phyloP scores from a whole-genome alignment of 2,113 vertebrate genomes.

The Chrysemys picta region DNA sequence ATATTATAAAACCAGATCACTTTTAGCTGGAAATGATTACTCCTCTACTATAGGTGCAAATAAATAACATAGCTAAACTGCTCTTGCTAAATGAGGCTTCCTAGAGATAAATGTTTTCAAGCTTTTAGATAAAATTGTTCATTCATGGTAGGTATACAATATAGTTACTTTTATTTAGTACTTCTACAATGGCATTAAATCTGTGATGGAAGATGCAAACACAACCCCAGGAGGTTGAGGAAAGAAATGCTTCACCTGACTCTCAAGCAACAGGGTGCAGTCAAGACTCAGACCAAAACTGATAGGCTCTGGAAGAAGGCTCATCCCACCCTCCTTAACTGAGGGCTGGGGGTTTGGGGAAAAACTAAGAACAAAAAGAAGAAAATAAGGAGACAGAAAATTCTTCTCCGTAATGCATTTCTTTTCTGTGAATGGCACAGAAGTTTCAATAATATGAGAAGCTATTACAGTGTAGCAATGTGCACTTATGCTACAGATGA shows the following conservation, averaged over 20 bases:
- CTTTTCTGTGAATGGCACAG: not conserved
- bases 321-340: not conserved
- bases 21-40: conserved; percentile 29
- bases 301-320: not conserved
- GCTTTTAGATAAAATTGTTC: conserved; percentile 3
- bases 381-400: conserved; percentile 16
- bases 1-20: not conserved
- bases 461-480: not conserved
- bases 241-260: not conserved
- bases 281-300: not conserved
- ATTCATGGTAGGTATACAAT: conserved; percentile 14
- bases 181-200: not conserved
- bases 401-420: not conserved
- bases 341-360: not conserved
- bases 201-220: not conserved
- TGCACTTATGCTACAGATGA: not conserved
- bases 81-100: not conserved
- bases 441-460: not conserved
- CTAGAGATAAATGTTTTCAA: not conserved
- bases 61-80: not conserved
- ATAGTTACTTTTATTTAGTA: not conserved
- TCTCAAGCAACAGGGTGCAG: not conserved
- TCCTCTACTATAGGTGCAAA: not conserved
- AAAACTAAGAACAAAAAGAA: conserved; percentile 3
- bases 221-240: not conserved